Evolutionary conservation across 2,113 vertebrate genomes (phyloP).

Genomic region (Etheostoma cragini): DNA sequence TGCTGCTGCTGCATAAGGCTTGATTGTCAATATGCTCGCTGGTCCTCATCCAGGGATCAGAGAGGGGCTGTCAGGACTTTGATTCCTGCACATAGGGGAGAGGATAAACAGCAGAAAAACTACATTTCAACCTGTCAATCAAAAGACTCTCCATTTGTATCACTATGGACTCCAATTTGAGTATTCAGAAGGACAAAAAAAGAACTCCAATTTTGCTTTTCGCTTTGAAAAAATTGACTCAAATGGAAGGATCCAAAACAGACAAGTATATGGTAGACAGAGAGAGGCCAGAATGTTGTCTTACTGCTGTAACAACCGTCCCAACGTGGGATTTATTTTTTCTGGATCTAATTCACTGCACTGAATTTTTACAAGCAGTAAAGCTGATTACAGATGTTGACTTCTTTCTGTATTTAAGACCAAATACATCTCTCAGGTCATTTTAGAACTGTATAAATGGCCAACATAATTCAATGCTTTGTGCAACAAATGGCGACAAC

Average conservation of each 20-base stretch:
- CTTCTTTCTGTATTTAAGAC: slow-evolving; percentile 30
- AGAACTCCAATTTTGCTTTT: slow-evolving; percentile 23
- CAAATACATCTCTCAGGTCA: slow-evolving; percentile 5
- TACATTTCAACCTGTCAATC: slow-evolving; percentile 59
- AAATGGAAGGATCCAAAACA: slow-evolving; percentile 21
- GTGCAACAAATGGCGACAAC: slow-evolving; percentile 4
- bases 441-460: slow-evolving; percentile 7
- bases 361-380: neutral
- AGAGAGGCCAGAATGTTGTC: neutral
- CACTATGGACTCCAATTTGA: slow-evolving; percentile 41
- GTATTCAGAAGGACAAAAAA: slow-evolving; percentile 20
- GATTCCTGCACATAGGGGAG: slow-evolving; percentile 62
- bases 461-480: slow-evolving; percentile 9
- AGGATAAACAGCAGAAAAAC: slow-evolving; percentile 74
- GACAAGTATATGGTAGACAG: neutral
- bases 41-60: slow-evolving; percentile 75
- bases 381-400: slow-evolving; percentile 15
- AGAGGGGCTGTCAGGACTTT: slow-evolving; percentile 67
- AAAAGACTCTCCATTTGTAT: slow-evolving; percentile 36
- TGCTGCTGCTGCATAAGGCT: slow-evolving; percentile 42
- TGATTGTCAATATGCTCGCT: slow-evolving; percentile 71
- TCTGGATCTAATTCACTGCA: neutral
- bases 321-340: neutral
- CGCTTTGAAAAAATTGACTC: slow-evolving; percentile 19
- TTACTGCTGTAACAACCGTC: neutral